Conservation (phyloP, 2,888 invertebrate species). For the Lysandra coridon region DNA sequence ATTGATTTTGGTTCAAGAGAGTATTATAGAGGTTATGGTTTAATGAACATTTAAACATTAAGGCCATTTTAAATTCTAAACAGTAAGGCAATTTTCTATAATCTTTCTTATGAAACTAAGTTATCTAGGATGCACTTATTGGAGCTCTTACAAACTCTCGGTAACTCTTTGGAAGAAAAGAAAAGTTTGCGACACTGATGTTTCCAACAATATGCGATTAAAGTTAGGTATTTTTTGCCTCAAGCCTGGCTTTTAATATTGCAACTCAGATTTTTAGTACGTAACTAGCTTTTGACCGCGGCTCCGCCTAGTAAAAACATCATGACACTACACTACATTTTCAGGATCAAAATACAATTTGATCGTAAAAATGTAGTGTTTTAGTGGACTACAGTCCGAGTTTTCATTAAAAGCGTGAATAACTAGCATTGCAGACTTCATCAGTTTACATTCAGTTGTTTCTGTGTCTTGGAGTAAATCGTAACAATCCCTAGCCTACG, state of each 20-base stretch:
- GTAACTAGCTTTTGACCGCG: too few relatives aligned
- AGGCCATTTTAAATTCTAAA: background rate
- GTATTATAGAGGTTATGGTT: too few relatives aligned
- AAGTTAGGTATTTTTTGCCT: slow-evolving; percentile 23
- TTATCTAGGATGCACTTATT: slow-evolving; percentile 28
- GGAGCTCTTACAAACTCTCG: slow-evolving; percentile 23
- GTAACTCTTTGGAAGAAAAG: slow-evolving; percentile 28
- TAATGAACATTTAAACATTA: too few relatives aligned
- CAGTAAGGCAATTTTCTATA: slow-evolving; percentile 6
- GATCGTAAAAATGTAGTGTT: too few relatives aligned
- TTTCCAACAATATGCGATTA: slow-evolving; percentile 29
- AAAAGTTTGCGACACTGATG: slow-evolving; percentile 29
- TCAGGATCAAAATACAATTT: too few relatives aligned
- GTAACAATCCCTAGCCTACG: too few relatives aligned
- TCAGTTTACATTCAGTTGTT: too few relatives aligned
- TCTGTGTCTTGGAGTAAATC: background rate
- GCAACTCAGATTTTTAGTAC: background rate
- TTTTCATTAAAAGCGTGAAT: too few relatives aligned
- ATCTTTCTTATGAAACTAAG: slow-evolving; percentile 28
- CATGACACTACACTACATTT: background rate
- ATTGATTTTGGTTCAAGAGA: too few relatives aligned
- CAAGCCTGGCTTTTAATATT: slow-evolving; percentile 13
- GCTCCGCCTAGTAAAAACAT: background rate
- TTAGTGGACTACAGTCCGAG: too few relatives aligned
- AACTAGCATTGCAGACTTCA: too few relatives aligned